Percentiles rank a stretch among this genome's conserved stretches.
These are phyloP conservation scores for Zosterops pallidus DNA, from an alignment of 2,113 vertebrate genomes.

Conservation along the genomic window DNA sequence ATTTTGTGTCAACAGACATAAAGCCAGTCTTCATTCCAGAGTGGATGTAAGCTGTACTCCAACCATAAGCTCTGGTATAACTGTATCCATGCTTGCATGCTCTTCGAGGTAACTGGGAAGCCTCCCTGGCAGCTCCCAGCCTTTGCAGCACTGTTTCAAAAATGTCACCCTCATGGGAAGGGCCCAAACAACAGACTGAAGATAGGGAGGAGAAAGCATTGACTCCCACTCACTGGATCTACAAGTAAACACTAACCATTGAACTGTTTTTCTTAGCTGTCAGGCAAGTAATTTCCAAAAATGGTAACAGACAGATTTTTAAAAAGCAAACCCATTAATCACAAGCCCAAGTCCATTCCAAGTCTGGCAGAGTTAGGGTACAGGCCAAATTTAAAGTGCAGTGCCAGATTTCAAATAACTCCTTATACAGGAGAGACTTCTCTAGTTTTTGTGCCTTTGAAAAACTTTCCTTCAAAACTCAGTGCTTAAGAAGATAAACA, in stretches of 20 bases:
- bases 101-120: background rate
- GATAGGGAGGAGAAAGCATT: accelerated
- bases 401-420: background rate
- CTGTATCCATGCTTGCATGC: background rate
- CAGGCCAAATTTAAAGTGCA: background rate
- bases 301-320: background rate
- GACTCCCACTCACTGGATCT: accelerated
- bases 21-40: background rate
- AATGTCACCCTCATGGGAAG: background rate
- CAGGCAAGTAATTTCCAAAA: background rate
- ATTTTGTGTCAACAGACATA: background rate
- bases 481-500: background rate
- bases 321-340: background rate
- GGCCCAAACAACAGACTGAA: background rate
- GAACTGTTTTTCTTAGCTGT: background rate
- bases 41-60: accelerated
- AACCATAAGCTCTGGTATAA: background rate
- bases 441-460: background rate
- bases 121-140: background rate
- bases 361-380: background rate
- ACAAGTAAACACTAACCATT: background rate
- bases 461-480: background rate
- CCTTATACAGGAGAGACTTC: background rate
- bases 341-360: background rate
- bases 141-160: background rate